Conservation (phyloP, 2,797 vertebrate species). For the Enteromius radiatus region DNA sequence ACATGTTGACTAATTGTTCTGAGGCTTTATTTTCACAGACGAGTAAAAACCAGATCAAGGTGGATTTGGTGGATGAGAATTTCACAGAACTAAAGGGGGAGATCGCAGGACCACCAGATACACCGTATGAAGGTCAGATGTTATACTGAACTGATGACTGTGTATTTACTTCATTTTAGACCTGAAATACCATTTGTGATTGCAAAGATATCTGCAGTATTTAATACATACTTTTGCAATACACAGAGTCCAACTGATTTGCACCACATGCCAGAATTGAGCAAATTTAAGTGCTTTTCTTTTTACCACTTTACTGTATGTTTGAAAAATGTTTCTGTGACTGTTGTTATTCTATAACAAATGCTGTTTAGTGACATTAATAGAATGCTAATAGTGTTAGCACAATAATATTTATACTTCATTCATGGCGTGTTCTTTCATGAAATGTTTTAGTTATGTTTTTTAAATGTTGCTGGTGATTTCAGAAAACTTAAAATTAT, state of each 20-base stretch:
- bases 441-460: neutral
- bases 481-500: neutral
- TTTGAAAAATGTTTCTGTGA: too few species aligned
- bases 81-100: slow-evolving; percentile 92
- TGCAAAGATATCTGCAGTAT: too few species aligned
- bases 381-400: too few species aligned
- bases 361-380: too few species aligned
- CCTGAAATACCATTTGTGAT: neutral
- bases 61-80: slow-evolving; percentile 93
- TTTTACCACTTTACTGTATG: too few species aligned
- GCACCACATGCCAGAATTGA: neutral
- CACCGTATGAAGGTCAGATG: slow-evolving; percentile 87
- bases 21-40: slow-evolving; percentile 75
- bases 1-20: slow-evolving; percentile 24
- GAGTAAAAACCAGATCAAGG: slow-evolving; percentile 94
- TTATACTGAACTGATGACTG: too few species aligned
- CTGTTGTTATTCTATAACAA: too few species aligned
- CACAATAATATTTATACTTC: too few species aligned
- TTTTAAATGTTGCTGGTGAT: neutral
- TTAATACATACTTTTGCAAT: neutral
- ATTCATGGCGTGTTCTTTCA: neutral
- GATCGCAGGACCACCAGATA: slow-evolving; percentile 91
- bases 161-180: neutral
- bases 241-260: neutral
- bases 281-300: neutral